A percentile compares a stretch with the other conserved stretches of the same genome.
Evolutionary conservation across 1,140 invertebrate species (phyloP).

Genomic region (Drosophila cardini): DNA sequence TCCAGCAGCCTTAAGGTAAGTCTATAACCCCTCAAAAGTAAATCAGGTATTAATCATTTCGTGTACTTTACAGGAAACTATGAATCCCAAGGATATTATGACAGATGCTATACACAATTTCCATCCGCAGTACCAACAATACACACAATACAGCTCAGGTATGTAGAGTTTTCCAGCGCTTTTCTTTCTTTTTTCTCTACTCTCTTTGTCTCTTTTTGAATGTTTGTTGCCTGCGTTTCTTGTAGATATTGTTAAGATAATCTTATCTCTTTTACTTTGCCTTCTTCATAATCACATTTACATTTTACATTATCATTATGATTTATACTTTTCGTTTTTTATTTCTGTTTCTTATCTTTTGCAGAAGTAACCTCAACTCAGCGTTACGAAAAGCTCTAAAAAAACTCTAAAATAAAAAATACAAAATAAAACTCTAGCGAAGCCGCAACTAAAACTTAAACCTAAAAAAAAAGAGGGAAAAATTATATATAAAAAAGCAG

Average conservation of each 20-base stretch:
- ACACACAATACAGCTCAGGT: slow-evolving; percentile 98
- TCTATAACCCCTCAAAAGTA: not conserved
- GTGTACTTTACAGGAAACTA: slow-evolving; percentile 93
- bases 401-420: slow-evolving; percentile 13
- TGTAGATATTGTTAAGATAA: slow-evolving; percentile 59
- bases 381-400: slow-evolving; percentile 95
- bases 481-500: slow-evolving; percentile 26
- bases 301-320: slow-evolving; percentile 62
- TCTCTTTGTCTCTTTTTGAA: slow-evolving; percentile 48
- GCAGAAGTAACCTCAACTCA: slow-evolving; percentile 94
- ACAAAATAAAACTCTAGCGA: slow-evolving; percentile 57
- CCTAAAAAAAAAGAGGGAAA: slow-evolving; percentile 29
- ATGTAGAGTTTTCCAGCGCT: slow-evolving; percentile 47
- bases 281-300: slow-evolving; percentile 27
- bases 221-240: slow-evolving; percentile 55
- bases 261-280: slow-evolving; percentile 56
- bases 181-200: slow-evolving; percentile 34
- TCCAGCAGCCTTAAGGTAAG: slow-evolving; percentile 97
- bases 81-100: slow-evolving; percentile 99
- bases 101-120: slow-evolving; percentile 99
- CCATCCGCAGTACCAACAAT: slow-evolving; percentile 99
- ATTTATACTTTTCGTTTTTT: slow-evolving; percentile 70
- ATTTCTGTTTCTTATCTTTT: slow-evolving; percentile 86
- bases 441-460: slow-evolving; percentile 55
- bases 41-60: not conserved